Percentiles rank a stretch among this genome's conserved stretches.
These are phyloP conservation scores for Dasysyrphus tricinctus DNA, from an alignment of 2,888 invertebrate species.

Conservation along the genomic window DNA sequence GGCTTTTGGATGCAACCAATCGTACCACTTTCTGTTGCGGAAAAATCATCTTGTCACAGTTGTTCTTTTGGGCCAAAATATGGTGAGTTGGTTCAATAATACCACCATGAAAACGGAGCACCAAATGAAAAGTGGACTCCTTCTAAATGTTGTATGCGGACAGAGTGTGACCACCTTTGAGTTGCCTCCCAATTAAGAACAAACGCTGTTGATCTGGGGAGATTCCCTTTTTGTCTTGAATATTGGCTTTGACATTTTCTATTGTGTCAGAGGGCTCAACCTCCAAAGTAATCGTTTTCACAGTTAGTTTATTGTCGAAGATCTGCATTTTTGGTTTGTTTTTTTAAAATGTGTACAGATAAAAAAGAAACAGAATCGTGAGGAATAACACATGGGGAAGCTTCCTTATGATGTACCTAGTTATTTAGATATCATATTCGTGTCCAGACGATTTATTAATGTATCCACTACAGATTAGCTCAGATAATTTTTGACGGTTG, in stretches of 20 bases:
- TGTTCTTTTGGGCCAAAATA: constrained; percentile 99
- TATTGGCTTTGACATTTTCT: constrained; percentile 97
- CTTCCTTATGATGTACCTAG: too few species aligned
- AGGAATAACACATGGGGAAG: too few species aligned
- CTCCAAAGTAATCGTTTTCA: constrained; percentile 96
- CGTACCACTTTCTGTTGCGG: constrained; percentile 99
- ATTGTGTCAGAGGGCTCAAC: constrained; percentile 96
- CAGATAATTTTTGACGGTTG: too few species aligned
- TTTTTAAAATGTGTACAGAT: too few species aligned
- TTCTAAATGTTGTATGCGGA: constrained; percentile 97
- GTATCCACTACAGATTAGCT: too few species aligned
- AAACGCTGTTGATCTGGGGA: constrained; percentile 95
- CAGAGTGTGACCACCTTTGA: constrained; percentile 96
- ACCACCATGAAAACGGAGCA: constrained; percentile 96
- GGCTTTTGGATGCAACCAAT: constrained; percentile 98
- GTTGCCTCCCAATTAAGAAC: constrained; percentile 96
- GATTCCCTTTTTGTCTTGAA: constrained; percentile 96
- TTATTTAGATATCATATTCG: too few species aligned
- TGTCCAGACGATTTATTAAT: too few species aligned
- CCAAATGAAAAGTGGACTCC: constrained; percentile 97
- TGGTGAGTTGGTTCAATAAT: constrained; percentile 99
- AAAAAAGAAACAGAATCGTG: too few species aligned
- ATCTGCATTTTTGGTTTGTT: constrained; percentile 91
- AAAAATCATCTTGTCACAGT: constrained; percentile 99
- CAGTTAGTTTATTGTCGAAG: constrained; percentile 97